Evolutionary conservation across 2,113 vertebrate species (phyloP), one percentile per base, ranked within the genome.

Genomic region (Prionailurus viverrinus): DNA sequence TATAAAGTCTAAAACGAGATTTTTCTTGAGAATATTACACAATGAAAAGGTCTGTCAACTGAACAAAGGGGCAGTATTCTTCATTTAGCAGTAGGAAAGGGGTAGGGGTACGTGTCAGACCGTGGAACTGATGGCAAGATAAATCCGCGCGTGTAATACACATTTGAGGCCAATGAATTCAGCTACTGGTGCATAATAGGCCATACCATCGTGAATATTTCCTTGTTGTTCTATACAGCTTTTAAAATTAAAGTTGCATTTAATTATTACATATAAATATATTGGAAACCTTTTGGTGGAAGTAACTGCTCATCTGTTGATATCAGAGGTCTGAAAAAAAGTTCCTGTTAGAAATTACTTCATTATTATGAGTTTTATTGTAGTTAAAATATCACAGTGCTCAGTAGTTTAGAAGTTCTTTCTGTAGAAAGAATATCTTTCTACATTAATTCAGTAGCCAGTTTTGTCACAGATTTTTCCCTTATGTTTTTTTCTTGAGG

Each of bases 41-140:
- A 81, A 51, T 96, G 89, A 96, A 97, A 82, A 82, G 96, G 93
- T 91, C 45, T 97, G 68, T 93, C 85, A 74, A 90, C 68, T 68
- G 55, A 96, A 69, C 61, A 94, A 85, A 95, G 89, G 10, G 97
- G 93, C 96, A 96, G 93, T 95, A 91, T 94, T 98, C 98, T 96
- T 78, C 41, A 58, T 90, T 58, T 92, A 89, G 65, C 86, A 33
- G 94, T n/a, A 74, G 80, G 93, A 91, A 92, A 86, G 96, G 12
- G 51, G 0, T 31, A 78, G 29, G 23, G 97, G 7, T 89, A 9
- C 80, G 85, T 96, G 97, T 61, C 88, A 97, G 83, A 84, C 63
- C 69, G 27, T 63, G 65, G 61, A 94, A 58, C 41, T 69, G 51
- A 87, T 88, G 87, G 53, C 71, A 94, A 48, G 98, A 89, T 51